phyloP scores from a whole-genome alignment of 2,888 invertebrate species.

The Dolichomitus sp. region DNA sequence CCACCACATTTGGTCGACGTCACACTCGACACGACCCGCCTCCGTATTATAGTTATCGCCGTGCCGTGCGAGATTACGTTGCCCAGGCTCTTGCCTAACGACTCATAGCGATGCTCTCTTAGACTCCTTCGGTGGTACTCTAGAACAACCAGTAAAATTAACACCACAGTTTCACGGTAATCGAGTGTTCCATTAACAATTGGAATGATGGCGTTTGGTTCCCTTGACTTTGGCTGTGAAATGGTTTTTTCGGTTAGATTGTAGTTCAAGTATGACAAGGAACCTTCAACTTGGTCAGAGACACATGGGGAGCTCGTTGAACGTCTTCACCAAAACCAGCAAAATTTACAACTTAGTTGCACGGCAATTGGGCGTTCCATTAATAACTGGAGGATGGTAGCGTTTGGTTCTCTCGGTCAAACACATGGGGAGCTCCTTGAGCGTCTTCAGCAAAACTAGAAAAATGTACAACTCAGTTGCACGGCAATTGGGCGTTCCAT shows the following conservation, averaged over 20 bases:
- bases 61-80: conserved; percentile 40
- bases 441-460: too few relatives aligned
- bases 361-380: too few relatives aligned
- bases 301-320: too few relatives aligned
- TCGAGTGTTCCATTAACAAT: background rate
- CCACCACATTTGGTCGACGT: conserved; percentile 51
- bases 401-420: too few relatives aligned
- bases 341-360: too few relatives aligned
- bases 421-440: too few relatives aligned
- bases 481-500: too few relatives aligned
- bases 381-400: background rate
- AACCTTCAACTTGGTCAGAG: too few relatives aligned
- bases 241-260: background rate
- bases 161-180: background rate
- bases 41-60: conserved; percentile 19
- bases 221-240: background rate
- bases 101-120: background rate
- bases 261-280: background rate
- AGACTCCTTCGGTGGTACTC: background rate
- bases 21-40: conserved; percentile 31
- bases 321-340: too few relatives aligned
- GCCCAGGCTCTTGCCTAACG: conserved; percentile 15
- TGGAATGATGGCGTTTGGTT: background rate
- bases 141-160: background rate
- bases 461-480: too few relatives aligned